Percentiles rank a stretch among this genome's conserved stretches.
Conservation (phyloP, 2,113 vertebrate species). For the Terrapene triunguis region DNA sequence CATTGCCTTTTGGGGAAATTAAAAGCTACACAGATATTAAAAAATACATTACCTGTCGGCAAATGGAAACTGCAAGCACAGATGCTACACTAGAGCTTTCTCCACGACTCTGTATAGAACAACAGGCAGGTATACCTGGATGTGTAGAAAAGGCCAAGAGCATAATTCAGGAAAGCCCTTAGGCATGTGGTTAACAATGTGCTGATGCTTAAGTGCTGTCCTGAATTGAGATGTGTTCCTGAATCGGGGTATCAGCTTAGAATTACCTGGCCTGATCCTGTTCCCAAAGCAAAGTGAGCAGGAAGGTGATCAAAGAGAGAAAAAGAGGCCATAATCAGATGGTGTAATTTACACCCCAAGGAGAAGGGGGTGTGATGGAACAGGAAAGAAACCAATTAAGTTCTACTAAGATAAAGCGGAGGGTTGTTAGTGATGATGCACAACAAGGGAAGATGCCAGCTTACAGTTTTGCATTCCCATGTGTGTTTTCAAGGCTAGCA, state of each 20-base stretch:
- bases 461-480: neutral
- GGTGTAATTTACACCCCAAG: neutral
- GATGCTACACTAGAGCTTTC: neutral
- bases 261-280: neutral
- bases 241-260: neutral
- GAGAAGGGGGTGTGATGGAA: neutral
- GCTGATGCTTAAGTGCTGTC: neutral
- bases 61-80: neutral
- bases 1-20: neutral
- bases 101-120: neutral
- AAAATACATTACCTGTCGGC: neutral
- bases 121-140: neutral
- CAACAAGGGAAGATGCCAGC: neutral
- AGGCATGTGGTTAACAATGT: neutral
- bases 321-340: neutral
- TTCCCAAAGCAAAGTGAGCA: neutral
- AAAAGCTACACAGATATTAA: neutral
- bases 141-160: neutral
- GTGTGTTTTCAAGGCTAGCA: neutral
- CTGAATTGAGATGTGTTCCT: neutral
- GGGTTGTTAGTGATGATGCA: neutral
- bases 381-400: neutral
- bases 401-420: neutral
- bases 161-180: neutral
- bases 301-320: neutral